Conservation (phyloP, 1,140 invertebrate species). For the Lepidostoma basale region DNA sequence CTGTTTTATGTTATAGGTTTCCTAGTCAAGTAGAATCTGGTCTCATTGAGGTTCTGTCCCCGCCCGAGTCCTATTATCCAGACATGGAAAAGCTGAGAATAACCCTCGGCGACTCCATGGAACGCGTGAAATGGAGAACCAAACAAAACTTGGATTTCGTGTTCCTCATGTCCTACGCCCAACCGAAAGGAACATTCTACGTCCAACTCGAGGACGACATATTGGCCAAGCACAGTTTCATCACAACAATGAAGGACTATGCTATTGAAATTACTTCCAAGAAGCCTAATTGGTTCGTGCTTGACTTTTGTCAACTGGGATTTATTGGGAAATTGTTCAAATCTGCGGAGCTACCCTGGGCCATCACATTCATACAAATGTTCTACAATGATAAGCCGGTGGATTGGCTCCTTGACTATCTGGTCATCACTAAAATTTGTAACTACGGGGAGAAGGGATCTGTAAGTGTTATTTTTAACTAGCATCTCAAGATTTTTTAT, state of each 20-base stretch:
- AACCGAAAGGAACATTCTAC: constrained; percentile 79
- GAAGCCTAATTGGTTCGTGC: constrained; percentile 86
- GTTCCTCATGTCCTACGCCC: constrained; percentile 95
- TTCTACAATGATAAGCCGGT: constrained; percentile 97
- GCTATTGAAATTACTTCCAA: constrained; percentile 78
- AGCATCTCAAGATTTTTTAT: not conserved
- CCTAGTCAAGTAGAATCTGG: constrained; percentile 76
- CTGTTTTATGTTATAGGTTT: constrained; percentile 81
- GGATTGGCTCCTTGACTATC: constrained; percentile 93
- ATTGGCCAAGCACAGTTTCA: constrained; percentile 84
- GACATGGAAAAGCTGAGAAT: constrained; percentile 77
- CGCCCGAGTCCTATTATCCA: constrained; percentile 87
- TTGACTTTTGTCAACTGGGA: constrained; percentile 93
- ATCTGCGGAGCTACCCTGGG: constrained; percentile 83
- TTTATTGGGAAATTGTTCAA: constrained; percentile 96
- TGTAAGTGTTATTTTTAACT: constrained; percentile 62
- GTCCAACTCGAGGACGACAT: constrained; percentile 96
- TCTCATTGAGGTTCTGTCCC: constrained; percentile 88
- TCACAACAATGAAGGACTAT: constrained; percentile 87
- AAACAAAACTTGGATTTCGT: constrained; percentile 97
- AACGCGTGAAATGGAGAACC: constrained; percentile 91
- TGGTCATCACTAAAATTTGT: constrained; percentile 90
- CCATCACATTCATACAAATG: constrained; percentile 93
- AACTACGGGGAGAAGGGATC: constrained; percentile 77
- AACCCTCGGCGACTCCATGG: constrained; percentile 86